phyloP scores from a whole-genome alignment of 2,113 vertebrate species.

The Epinephelus fuscoguttatus region DNA sequence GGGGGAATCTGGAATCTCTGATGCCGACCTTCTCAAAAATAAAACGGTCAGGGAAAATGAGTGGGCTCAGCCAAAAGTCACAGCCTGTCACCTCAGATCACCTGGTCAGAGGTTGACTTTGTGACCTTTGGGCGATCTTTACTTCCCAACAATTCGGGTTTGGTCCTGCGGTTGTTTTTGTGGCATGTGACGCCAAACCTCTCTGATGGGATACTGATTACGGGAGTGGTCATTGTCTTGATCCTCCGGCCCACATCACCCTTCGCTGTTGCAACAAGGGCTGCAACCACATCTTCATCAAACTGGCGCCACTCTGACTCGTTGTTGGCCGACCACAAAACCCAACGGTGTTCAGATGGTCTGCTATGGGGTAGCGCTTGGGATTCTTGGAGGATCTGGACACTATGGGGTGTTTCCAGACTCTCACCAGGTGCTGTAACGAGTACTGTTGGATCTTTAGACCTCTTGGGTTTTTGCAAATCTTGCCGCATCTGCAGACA shows the following conservation, averaged over 20 bases:
- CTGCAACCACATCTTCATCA: slow-evolving; percentile 5
- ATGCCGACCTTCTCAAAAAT: neutral
- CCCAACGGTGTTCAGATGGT: too few relatives aligned
- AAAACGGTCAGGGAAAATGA: neutral
- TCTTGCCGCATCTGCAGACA: too few relatives aligned
- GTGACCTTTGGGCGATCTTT: neutral
- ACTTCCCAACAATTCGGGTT: too few relatives aligned
- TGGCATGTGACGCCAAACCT: too few relatives aligned
- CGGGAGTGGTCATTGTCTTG: too few relatives aligned
- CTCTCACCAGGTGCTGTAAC: neutral
- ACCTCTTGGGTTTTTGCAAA: too few relatives aligned
- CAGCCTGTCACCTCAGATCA: neutral
- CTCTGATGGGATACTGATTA: too few relatives aligned
- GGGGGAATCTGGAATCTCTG: neutral
- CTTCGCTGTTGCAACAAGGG: slow-evolving; percentile 4
- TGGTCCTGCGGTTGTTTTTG: too few relatives aligned
- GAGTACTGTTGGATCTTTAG: too few relatives aligned
- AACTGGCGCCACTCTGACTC: slow-evolving; percentile 10
- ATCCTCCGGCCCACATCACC: neutral
- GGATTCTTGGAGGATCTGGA: neutral
- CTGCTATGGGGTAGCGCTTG: too few relatives aligned
- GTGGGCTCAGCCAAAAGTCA: neutral
- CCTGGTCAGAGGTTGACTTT: neutral
- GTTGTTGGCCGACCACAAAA: neutral
- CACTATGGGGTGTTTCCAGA: neutral